phyloP scores from a whole-genome alignment of 2,797 vertebrate genomes.

The Brachymystax lenok region DNA sequence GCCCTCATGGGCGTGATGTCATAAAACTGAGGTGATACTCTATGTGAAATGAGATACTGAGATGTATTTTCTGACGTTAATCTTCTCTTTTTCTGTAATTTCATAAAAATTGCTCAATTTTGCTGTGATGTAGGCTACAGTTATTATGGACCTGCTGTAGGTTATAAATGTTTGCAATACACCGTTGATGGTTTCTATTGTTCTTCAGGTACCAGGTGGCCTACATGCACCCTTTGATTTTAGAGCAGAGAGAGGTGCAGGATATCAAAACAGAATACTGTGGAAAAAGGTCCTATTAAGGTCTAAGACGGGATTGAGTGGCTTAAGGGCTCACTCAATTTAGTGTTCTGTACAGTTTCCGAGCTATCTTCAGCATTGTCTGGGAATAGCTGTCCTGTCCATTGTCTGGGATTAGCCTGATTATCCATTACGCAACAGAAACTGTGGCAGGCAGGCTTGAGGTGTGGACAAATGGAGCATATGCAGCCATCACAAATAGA shows the following conservation, averaged over 20 bases:
- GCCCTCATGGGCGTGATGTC: too few species aligned
- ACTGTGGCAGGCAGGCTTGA: slow-evolving; percentile 30
- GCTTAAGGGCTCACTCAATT: slow-evolving; percentile 44
- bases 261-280: slow-evolving; percentile 2
- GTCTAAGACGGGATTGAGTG: slow-evolving; percentile 21
- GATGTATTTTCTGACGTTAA: too few species aligned
- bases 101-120: too few species aligned
- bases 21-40: too few species aligned
- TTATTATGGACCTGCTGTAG: not conserved
- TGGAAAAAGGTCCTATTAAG: slow-evolving; percentile 31
- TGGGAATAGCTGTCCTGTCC: slow-evolving; percentile 71
- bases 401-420: slow-evolving; percentile 58
- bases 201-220: not conserved
- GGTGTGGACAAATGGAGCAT: slow-evolving; percentile 39
- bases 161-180: not conserved
- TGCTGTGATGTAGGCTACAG: not conserved
- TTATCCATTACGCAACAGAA: slow-evolving; percentile 73
- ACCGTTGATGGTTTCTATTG: not conserved
- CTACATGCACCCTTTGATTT: not conserved
- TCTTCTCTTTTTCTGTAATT: too few species aligned
- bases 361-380: slow-evolving; percentile 57
- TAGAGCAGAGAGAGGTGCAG: not conserved
- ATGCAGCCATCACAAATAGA: slow-evolving; percentile 15
- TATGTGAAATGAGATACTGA: too few species aligned
- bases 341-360: slow-evolving; percentile 25